Evolutionary conservation across 2,888 invertebrate genomes (phyloP).

Genomic region (Sphaeridia pumilis): DNA sequence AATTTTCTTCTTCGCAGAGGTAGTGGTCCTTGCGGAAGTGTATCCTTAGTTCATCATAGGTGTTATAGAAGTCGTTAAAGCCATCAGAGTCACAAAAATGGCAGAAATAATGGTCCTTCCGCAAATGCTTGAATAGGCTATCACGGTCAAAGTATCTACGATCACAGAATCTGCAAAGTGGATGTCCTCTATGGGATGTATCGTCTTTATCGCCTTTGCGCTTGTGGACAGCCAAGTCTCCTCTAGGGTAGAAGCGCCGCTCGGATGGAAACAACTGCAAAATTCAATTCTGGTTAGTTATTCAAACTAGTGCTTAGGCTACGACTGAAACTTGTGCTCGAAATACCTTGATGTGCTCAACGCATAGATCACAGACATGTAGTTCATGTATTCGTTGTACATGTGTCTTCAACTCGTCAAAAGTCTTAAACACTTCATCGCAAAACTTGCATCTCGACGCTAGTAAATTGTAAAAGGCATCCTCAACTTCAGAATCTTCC

Average conservation of each 20-base stretch:
- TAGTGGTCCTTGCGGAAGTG: conserved; percentile 81
- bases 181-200: conserved; percentile 87
- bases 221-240: conserved; percentile 69
- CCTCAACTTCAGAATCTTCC: conserved; percentile 57
- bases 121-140: conserved; percentile 78
- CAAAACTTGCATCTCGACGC: conserved; percentile 64
- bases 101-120: conserved; percentile 89
- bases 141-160: conserved; percentile 77
- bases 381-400: conserved; percentile 74
- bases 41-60: conserved; percentile 66
- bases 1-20: conserved; percentile 85
- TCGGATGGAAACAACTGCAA: conserved; percentile 81
- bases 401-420: conserved; percentile 70
- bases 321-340: too few relatives aligned
- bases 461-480: conserved; percentile 60
- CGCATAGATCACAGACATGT: conserved; percentile 86
- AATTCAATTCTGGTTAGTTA: not conserved
- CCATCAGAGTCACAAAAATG: conserved; percentile 96
- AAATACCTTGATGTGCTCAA: conserved; percentile 75
- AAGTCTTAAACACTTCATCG: conserved; percentile 55
- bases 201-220: conserved; percentile 85
- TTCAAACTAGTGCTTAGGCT: too few relatives aligned
- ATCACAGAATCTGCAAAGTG: conserved; percentile 90
- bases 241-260: conserved; percentile 70
- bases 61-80: conserved; percentile 71